Percentiles rank a stretch among this genome's conserved stretches.
These are phyloP conservation scores for Tinamus guttatus DNA, from an alignment of 2,113 vertebrate genomes.

Conservation along the genomic window DNA sequence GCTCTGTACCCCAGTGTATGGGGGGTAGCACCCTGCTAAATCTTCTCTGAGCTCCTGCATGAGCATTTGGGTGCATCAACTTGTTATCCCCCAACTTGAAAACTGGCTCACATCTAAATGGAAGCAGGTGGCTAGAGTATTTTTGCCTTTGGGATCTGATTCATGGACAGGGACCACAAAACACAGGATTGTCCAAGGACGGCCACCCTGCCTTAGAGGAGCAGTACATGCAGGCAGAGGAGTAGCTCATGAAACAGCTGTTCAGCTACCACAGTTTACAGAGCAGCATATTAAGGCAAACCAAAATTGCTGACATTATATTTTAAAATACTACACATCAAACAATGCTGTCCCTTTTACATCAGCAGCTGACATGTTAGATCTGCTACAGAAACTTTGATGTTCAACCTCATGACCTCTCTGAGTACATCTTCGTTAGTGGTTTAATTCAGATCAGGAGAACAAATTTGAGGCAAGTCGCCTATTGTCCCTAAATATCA, in stretches of 20 bases:
- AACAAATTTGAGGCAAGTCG: background rate
- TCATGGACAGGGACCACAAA: background rate
- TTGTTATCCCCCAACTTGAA: background rate
- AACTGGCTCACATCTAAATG: background rate
- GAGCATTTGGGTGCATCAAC: background rate
- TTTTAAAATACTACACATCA: background rate
- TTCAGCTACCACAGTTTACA: background rate
- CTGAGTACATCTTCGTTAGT: background rate
- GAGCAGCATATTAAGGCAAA: background rate
- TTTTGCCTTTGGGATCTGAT: background rate
- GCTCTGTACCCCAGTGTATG: accelerated
- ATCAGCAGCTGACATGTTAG: background rate
- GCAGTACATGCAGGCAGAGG: background rate
- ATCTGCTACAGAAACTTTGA: background rate
- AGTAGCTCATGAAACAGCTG: background rate
- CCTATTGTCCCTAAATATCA: background rate
- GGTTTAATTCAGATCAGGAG: background rate
- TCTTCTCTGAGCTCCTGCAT: background rate
- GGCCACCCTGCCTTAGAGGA: background rate
- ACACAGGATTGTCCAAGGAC: background rate
- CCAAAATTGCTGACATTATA: background rate
- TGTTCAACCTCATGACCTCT: background rate
- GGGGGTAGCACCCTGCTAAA: accelerated
- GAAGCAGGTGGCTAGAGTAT: background rate
- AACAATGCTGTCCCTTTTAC: background rate